Evolutionary conservation across 2,888 invertebrate species (phyloP), one percentile per base, ranked within the genome.

Genomic region (Tenthredo notha): DNA sequence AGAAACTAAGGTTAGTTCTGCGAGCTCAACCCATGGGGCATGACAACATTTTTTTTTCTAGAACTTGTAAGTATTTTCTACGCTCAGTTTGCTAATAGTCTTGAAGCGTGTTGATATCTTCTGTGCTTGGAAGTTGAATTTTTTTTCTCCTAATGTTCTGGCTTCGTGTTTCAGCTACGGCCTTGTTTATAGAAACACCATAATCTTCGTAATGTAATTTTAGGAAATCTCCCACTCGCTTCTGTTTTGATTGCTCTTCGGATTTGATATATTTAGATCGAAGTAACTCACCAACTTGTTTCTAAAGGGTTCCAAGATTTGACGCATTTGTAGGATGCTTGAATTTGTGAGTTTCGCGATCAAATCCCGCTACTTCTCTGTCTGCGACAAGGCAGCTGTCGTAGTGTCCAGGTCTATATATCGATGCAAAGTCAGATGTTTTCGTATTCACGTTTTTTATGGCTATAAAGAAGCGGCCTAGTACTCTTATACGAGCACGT

Each of bases 381-480:
- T 15, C 15, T 47, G 47, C 47, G 47, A 47, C 47, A 47, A 47
- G 10, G 15, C 47, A n/a, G 61, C 25, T 61, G 7, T 61, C 61
- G 61, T 61, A 61, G 61, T 21, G 21, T 61, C 25, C 2, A 12
- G 61, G 61, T n/a, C 10, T 61, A 1, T 21, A 61, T 25, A 87
- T 50, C 21, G 86, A 86, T 9, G 86, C 82, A 47, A 86, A 85
- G 1, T 74, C n/a, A 29, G 33, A 78, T 37, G 87, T 85, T 33
- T 67, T 29, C 15, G 40, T 29, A n/a, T 88, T 72, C 3, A 86
- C n/a, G n/a, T 33, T 54, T 25, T 85, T 86, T 10, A 85, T 21
- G 15, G 80, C 47, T n/a, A 82, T 1, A 6, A 88, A 15, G 78
- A 88, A 87, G 47, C 87, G 85, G 50, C 88, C 86, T 25, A 88